Evolutionary conservation across 2,888 invertebrate genomes (phyloP).

Genomic region (Idaea biselata): DNA sequence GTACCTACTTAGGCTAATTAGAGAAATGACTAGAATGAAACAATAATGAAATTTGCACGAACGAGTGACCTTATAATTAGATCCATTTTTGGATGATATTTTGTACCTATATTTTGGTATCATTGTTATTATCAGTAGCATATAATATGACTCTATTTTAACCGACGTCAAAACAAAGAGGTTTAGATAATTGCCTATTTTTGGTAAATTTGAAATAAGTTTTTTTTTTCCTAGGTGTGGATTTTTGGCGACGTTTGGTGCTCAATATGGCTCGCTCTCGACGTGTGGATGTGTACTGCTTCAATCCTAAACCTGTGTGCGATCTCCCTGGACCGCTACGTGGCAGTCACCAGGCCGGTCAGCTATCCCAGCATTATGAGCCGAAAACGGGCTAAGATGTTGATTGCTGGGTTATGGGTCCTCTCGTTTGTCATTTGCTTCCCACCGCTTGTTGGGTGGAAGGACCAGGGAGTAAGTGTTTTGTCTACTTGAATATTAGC

Average conservation of each 20-base stretch:
- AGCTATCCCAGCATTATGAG: conserved; percentile 97
- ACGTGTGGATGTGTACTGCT: conserved; percentile 99
- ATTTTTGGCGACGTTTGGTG: conserved; percentile 98
- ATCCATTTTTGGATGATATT: too few species aligned
- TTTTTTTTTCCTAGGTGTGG: conserved; percentile 87
- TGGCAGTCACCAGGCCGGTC: conserved; percentile 97
- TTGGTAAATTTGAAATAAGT: not conserved
- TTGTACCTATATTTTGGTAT: too few species aligned
- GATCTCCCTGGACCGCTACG: conserved; percentile 96
- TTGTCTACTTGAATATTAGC: not conserved
- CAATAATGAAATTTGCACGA: too few species aligned
- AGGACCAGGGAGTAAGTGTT: conserved; percentile 77
- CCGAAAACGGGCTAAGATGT: conserved; percentile 89
- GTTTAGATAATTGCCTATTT: too few species aligned
- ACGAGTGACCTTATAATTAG: too few species aligned
- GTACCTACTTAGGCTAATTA: too few species aligned
- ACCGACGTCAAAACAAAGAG: too few species aligned
- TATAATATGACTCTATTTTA: too few species aligned
- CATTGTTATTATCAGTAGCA: too few species aligned
- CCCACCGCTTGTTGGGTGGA: conserved; percentile 97
- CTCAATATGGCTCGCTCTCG: conserved; percentile 97
- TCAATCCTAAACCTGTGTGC: conserved; percentile 98
- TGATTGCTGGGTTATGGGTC: conserved; percentile 96
- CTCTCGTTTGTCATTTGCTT: conserved; percentile 97
- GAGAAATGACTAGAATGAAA: too few species aligned